Evolutionary conservation across 2,113 vertebrate genomes (phyloP), one percentile per base, ranked within the genome.

Genomic region (Sapajus apella): DNA sequence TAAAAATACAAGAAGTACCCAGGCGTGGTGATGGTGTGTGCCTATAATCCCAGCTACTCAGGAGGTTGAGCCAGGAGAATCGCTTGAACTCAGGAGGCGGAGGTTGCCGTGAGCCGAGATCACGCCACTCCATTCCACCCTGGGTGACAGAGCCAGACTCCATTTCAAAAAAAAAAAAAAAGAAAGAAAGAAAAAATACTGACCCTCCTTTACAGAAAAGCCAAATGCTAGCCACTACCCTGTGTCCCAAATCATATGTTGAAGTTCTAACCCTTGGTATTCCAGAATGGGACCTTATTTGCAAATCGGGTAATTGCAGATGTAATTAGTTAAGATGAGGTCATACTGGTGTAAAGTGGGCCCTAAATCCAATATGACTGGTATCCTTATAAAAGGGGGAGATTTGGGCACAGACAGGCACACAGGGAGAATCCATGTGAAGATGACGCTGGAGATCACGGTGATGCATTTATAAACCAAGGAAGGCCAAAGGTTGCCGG

Each of bases 401-500:
- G 30, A 16, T 70, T 23, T 21, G 23, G 45, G 56, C 12, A 9
- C 12, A 77, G 84, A 47, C 1, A 0, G 1, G 1, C 83, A 3
- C 50, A 52, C 0, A 1, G 12, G 13, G 47, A n/a, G 18, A 2
- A 0, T 18, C 30, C 16, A 4, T 0, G 0, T 75, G 17, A 58
- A 55, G 55, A 30, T 47, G 30, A 61, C 64, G 68, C 58, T 58
- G 7, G 85, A 56, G 68, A 14, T 9, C 0, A 0, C 1, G 10
- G 25, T 23, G 73, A 6, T 2, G 2, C 11, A 5, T 23, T 40
- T 30, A 18, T 6, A 75, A 50, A 23, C 13, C 27, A 2, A n/a
- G n/a, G 55, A 37, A 17, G 30, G 75, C 20, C 9, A 1, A 8
- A 37, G 27, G 21, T 1, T 5, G 61, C 12, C 2, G 3, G 25